Evolutionary conservation across 2,113 vertebrate species (phyloP).

Genomic region (Motacilla tschutschensis): DNA sequence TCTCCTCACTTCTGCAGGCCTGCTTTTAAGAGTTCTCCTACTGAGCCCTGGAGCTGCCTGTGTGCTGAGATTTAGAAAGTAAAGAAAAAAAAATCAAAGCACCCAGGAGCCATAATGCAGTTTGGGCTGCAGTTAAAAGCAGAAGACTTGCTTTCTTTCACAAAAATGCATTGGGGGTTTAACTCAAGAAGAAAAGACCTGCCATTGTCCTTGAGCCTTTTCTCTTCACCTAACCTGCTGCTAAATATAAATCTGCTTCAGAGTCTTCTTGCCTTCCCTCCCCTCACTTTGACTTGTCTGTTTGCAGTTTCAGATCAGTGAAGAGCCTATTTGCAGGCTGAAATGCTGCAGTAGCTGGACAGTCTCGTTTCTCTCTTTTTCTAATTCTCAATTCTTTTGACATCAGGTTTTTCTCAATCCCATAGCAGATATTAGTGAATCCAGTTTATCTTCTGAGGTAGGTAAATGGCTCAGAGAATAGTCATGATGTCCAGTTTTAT

Average conservation of each 20-base stretch:
- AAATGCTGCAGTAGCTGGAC: constrained; percentile 45
- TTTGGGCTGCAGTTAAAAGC: constrained; percentile 54
- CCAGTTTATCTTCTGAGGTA: constrained; percentile 20
- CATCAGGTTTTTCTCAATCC: constrained; percentile 12
- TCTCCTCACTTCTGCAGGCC: constrained; percentile 46
- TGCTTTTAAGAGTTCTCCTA: constrained; percentile 62
- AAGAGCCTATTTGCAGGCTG: constrained; percentile 8
- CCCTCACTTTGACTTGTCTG: constrained; percentile 21
- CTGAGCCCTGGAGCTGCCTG: constrained; percentile 48
- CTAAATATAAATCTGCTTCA: constrained; percentile 59
- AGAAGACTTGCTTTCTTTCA: constrained; percentile 37
- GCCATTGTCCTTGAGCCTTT: constrained; percentile 60
- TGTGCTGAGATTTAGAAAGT: constrained; percentile 47
- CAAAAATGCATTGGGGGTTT: constrained; percentile 42
- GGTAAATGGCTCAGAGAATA: constrained; percentile 11
- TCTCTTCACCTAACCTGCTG: constrained; percentile 39
- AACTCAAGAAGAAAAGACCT: constrained; percentile 39
- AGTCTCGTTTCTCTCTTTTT: neutral
- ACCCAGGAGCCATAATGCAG: constrained; percentile 42
- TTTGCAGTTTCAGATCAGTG: constrained; percentile 49
- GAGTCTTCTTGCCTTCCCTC: neutral
- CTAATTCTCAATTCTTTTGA: constrained; percentile 14
- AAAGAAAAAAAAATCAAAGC: constrained; percentile 40
- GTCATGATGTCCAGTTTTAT: neutral
- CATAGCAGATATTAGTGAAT: constrained; percentile 6